These are phyloP conservation scores for Brachirus orientalis DNA, from an alignment of 2,113 vertebrate genomes.

Conservation along the genomic window DNA sequence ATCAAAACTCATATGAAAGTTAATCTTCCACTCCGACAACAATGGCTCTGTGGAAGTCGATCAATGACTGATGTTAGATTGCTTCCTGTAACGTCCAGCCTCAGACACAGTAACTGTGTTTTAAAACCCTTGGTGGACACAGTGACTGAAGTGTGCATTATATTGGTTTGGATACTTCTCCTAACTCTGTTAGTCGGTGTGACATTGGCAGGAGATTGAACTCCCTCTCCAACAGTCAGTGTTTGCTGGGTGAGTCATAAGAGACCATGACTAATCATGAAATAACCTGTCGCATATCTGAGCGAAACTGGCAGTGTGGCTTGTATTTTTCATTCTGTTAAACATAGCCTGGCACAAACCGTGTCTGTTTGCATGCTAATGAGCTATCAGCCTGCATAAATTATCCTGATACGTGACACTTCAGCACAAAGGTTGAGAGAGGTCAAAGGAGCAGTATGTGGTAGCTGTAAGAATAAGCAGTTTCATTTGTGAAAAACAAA, in stretches of 20 bases:
- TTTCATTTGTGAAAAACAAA: no score
- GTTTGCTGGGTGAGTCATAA: slow-evolving; percentile 68
- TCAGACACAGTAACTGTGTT: slow-evolving; percentile 27
- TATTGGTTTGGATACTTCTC: slow-evolving; percentile 53
- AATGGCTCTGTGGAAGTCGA: slow-evolving; percentile 9
- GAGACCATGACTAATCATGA: slow-evolving; percentile 72
- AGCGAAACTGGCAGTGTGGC: slow-evolving; percentile 62
- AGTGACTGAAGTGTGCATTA: slow-evolving; percentile 35
- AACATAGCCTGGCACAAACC: slow-evolving; percentile 56
- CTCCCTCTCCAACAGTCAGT: slow-evolving; percentile 61
- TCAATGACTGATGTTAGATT: slow-evolving; percentile 17
- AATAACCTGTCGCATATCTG: slow-evolving; percentile 71
- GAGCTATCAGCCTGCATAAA: slow-evolving; percentile 73
- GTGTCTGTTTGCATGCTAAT: slow-evolving; percentile 73
- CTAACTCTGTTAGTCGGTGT: slow-evolving; percentile 61
- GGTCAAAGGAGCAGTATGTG: slow-evolving; percentile 50
- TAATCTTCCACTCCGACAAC: slow-evolving; percentile 16
- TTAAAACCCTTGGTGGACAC: slow-evolving; percentile 34
- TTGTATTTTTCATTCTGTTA: slow-evolving; percentile 72
- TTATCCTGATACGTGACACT: slow-evolving; percentile 64
- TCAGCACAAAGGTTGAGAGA: slow-evolving; percentile 63
- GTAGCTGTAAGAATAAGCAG: neutral
- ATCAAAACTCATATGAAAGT: neutral
- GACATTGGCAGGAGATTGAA: slow-evolving; percentile 72
- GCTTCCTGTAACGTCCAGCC: slow-evolving; percentile 18